phyloP scores from a whole-genome alignment of 2,797 vertebrate species.

The Rhabdophis nuchalis region DNA sequence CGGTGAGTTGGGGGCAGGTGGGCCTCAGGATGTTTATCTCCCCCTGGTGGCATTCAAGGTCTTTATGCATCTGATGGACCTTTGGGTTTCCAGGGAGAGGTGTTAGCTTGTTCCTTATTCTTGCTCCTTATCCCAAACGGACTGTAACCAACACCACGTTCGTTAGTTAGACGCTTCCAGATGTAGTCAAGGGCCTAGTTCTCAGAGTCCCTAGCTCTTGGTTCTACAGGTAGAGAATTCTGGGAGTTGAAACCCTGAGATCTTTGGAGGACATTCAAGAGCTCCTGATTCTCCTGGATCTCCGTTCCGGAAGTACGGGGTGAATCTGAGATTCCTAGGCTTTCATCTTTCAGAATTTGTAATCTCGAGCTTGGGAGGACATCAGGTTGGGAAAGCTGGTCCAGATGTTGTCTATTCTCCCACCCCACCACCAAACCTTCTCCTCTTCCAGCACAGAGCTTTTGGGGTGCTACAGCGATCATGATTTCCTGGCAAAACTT shows the following conservation, averaged over 20 bases:
- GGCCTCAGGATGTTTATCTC: not conserved
- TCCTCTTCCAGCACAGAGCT: constrained; percentile 82
- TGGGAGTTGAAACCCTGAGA: not conserved
- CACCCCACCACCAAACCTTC: not conserved
- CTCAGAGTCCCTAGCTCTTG: not conserved
- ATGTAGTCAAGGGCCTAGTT: not conserved
- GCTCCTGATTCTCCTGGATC: not conserved
- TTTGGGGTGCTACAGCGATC: constrained; percentile 90
- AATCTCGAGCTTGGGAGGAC: not conserved
- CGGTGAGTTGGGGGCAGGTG: constrained; percentile 73
- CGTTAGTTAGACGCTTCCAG: not conserved
- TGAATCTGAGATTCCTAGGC: not conserved
- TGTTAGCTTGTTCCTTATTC: not conserved
- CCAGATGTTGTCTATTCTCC: not conserved
- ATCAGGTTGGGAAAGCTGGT: not conserved
- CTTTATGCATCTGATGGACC: too few relatives aligned
- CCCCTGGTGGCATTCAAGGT: not conserved
- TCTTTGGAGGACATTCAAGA: not conserved
- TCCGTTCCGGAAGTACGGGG: not conserved
- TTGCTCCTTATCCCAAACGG: not conserved
- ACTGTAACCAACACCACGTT: not conserved
- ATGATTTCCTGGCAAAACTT: constrained; percentile 94
- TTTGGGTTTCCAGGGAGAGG: not conserved
- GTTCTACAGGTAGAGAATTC: not conserved
- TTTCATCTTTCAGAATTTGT: not conserved